These are phyloP conservation scores for Synodontis membranacea DNA, from an alignment of 2,113 vertebrate species.

Conservation along the genomic window DNA sequence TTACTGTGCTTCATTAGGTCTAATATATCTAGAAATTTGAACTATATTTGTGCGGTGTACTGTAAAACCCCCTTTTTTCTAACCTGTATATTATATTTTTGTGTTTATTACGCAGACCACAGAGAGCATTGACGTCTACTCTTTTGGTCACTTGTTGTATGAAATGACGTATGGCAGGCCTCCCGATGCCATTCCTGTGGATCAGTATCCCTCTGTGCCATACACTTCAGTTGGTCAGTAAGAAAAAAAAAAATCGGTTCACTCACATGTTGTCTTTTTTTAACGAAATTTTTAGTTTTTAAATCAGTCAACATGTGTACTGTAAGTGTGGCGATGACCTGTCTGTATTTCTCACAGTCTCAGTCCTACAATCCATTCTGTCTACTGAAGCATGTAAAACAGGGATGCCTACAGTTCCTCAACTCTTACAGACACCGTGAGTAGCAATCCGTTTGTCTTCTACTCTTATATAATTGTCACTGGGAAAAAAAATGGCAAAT, in stretches of 20 bases:
- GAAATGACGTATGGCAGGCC: conserved; percentile 94
- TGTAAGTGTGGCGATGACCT: background rate
- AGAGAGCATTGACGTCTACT: conserved; percentile 89
- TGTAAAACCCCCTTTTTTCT: background rate
- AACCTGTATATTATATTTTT: background rate
- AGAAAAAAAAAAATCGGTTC: background rate
- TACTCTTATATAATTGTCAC: background rate
- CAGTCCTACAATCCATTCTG: conserved; percentile 93
- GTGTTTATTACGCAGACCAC: conserved; percentile 73
- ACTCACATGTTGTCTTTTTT: background rate
- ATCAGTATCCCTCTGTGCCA: conserved; percentile 80
- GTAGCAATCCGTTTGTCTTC: conserved; percentile 53
- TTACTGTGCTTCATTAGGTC: no score
- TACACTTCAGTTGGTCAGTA: conserved; percentile 84
- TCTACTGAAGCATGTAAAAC: conserved; percentile 92
- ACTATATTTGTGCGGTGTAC: background rate
- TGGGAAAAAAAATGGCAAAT: background rate
- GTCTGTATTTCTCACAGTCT: conserved; percentile 70
- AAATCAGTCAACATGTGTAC: background rate
- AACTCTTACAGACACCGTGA: conserved; percentile 93
- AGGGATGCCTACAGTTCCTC: conserved; percentile 85
- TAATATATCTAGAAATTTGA: background rate
- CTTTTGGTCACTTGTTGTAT: conserved; percentile 92
- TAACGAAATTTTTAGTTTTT: background rate
- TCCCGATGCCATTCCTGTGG: conserved; percentile 83